A percentile compares a stretch with the other conserved stretches of the same genome.
These are phyloP conservation scores for Acanthornis magna DNA, from an alignment of 2,797 vertebrate genomes.

Conservation along the genomic window DNA sequence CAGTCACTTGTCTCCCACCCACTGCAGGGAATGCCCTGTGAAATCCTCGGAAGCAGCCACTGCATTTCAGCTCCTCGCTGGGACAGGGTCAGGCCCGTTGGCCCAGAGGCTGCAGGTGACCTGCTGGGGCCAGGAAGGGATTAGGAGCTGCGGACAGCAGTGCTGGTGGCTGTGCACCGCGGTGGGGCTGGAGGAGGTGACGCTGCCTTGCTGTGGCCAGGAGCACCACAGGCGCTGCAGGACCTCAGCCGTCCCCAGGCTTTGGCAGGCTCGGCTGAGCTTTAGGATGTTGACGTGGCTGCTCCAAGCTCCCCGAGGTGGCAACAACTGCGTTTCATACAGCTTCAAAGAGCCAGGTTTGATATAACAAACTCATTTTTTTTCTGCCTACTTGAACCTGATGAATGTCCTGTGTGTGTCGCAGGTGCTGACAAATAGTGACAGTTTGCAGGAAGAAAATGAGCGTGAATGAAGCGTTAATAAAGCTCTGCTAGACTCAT, in stretches of 20 bases:
- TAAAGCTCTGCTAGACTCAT: conserved; percentile 3
- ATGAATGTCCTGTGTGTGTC: neutral
- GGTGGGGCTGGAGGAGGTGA: neutral
- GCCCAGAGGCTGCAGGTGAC: neutral
- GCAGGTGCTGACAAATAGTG: conserved; percentile 12
- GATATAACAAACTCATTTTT: neutral
- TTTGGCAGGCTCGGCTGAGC: neutral
- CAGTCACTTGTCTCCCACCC: rapidly evolving
- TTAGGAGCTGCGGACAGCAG: neutral
- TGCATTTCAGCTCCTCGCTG: neutral
- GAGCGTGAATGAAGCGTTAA: neutral
- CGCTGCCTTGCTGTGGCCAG: rapidly evolving
- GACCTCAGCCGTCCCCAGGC: rapidly evolving
- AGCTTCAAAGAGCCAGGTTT: conserved; percentile 23
- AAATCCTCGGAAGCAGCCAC: neutral
- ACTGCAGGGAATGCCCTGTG: neutral
- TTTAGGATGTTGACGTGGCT: neutral
- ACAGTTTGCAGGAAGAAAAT: conserved; percentile 3
- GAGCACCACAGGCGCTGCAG: rapidly evolving
- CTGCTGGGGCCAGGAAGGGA: conserved; percentile 8
- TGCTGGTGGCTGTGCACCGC: rapidly evolving
- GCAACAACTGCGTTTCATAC: neutral
- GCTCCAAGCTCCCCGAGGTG: neutral
- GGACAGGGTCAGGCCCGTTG: neutral
- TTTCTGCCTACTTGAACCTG: conserved; percentile 43